phyloP scores from a whole-genome alignment of 2,113 vertebrate genomes.

The Ramphastos sulfuratus region DNA sequence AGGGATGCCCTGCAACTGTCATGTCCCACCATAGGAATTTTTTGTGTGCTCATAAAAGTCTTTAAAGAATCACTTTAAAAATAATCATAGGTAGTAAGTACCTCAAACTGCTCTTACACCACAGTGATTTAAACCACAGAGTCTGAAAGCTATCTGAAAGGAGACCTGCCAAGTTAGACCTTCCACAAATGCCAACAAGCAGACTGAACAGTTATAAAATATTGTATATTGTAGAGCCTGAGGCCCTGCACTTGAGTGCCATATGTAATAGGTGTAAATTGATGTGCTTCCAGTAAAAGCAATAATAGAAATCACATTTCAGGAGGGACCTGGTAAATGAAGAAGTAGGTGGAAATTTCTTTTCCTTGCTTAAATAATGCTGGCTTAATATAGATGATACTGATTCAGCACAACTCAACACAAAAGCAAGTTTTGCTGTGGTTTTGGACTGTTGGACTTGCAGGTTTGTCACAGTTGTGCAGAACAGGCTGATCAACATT shows the following conservation, averaged over 20 bases:
- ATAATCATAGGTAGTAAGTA: not conserved
- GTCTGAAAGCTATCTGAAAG: not conserved
- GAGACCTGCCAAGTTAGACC: not conserved
- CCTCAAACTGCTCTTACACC: not conserved
- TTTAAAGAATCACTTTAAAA: not conserved
- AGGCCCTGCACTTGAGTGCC: not conserved
- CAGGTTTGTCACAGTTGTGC: not conserved
- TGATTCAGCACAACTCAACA: not conserved
- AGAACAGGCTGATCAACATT: not conserved
- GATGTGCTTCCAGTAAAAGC: not conserved
- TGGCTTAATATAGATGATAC: not conserved
- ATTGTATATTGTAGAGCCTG: not conserved
- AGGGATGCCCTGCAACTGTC: not conserved
- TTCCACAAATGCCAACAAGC: not conserved
- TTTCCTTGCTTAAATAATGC: not conserved
- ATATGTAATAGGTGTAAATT: not conserved
- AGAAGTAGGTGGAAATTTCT: not conserved
- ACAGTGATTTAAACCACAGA: rapidly evolving
- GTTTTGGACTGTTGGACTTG: not conserved
- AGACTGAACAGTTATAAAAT: not conserved
- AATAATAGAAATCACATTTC: not conserved
- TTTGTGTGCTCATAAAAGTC: not conserved
- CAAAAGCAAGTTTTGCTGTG: not conserved
- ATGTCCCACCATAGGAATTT: not conserved
- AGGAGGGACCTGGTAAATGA: not conserved